A percentile compares a stretch with the other conserved stretches of the same genome.
These are phyloP conservation scores for Noturus placidus DNA, from an alignment of 2,113 vertebrate species.

Conservation along the genomic window DNA sequence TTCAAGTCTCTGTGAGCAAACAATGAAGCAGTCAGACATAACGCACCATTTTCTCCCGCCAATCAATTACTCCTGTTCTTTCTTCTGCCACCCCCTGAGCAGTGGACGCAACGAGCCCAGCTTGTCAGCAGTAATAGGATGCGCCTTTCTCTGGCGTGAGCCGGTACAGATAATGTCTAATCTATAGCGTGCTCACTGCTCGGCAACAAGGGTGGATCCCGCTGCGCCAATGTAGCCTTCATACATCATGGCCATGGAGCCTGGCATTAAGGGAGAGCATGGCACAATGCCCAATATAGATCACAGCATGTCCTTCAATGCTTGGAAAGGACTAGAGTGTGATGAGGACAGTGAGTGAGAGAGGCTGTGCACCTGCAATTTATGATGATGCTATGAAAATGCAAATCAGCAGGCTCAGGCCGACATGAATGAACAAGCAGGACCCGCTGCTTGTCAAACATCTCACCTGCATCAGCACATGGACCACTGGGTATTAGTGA, in stretches of 20 bases:
- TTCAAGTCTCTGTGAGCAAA: slow-evolving; percentile 46
- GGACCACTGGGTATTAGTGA: slow-evolving; percentile 46
- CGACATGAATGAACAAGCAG: slow-evolving; percentile 52
- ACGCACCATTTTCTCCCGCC: slow-evolving; percentile 30
- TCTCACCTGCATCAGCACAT: slow-evolving; percentile 43
- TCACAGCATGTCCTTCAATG: slow-evolving; percentile 37
- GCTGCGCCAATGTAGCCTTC: slow-evolving; percentile 27
- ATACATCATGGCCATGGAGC: slow-evolving; percentile 49
- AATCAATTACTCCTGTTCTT: slow-evolving; percentile 51
- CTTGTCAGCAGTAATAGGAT: slow-evolving; percentile 42
- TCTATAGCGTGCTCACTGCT: slow-evolving; percentile 49
- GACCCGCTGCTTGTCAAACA: slow-evolving; percentile 56
- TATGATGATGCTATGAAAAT: slow-evolving; percentile 22
- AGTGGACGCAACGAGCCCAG: slow-evolving; percentile 17
- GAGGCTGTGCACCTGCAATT: neutral
- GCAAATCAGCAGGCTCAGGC: slow-evolving; percentile 52
- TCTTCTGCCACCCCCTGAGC: slow-evolving; percentile 22
- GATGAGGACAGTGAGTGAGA: slow-evolving; percentile 8
- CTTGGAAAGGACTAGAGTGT: slow-evolving; percentile 22
- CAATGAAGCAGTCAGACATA: slow-evolving; percentile 44
- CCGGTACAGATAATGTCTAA: slow-evolving; percentile 46
- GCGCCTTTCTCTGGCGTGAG: slow-evolving; percentile 37
- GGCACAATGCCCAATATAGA: slow-evolving; percentile 27
- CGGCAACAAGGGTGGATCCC: slow-evolving; percentile 38
- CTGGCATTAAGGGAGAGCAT: slow-evolving; percentile 32